Percentiles rank a stretch among this genome's conserved stretches.
Evolutionary conservation across 2,113 vertebrate species (phyloP).

Genomic region (Bostrychus sinensis): DNA sequence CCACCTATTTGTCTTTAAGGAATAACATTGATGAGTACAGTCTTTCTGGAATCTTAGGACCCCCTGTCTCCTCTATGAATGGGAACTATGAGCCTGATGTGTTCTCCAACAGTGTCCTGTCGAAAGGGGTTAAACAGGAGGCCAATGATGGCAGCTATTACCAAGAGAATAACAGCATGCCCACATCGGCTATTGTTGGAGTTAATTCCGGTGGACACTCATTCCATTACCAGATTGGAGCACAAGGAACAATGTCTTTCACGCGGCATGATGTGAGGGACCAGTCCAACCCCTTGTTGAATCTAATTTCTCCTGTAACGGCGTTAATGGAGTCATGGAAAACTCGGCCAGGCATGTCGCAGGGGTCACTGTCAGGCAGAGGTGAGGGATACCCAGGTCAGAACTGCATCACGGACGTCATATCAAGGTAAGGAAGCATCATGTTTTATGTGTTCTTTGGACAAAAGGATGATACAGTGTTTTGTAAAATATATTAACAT

Average conservation of each 20-base stretch:
- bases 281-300: slow-evolving; percentile 93
- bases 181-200: slow-evolving; percentile 94
- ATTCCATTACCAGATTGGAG: slow-evolving; percentile 99
- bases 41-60: slow-evolving; percentile 97
- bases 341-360: slow-evolving; percentile 88
- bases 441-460: too few relatives aligned
- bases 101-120: slow-evolving; percentile 87
- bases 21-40: slow-evolving; percentile 98
- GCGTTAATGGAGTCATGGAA: slow-evolving; percentile 97
- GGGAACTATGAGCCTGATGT: slow-evolving; percentile 88
- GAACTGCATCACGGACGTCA: slow-evolving; percentile 93
- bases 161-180: slow-evolving; percentile 87
- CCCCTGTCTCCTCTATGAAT: slow-evolving; percentile 91
- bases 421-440: slow-evolving; percentile 83
- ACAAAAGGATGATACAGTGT: too few relatives aligned
- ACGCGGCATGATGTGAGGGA: slow-evolving; percentile 91
- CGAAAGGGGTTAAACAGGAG: slow-evolving; percentile 96
- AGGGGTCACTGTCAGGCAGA: slow-evolving; percentile 83
- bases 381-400: slow-evolving; percentile 91
- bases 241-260: slow-evolving; percentile 96
- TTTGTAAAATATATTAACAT: too few relatives aligned
- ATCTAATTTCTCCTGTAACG: slow-evolving; percentile 93
- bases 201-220: slow-evolving; percentile 98
- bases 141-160: slow-evolving; percentile 92
- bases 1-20: slow-evolving; percentile 95